Base-by-base conservation (phyloP, 2,113 vertebrate genomes). In the Cyphomyrus plagiostoma region DNA sequence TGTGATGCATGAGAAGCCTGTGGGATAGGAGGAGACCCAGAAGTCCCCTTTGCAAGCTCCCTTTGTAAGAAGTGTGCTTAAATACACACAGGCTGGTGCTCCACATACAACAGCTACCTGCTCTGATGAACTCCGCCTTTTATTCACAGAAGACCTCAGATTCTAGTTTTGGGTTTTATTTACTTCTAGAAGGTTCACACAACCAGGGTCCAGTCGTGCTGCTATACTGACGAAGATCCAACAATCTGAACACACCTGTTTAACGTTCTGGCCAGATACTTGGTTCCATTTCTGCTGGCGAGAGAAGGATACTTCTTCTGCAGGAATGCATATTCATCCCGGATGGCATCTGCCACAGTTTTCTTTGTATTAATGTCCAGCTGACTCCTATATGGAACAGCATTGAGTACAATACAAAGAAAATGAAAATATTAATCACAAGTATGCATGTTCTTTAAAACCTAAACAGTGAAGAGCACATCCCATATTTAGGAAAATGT, bases 251-350 rank as follows among this genome's bases (percentile, higher is more conserved):
- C 3, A 86, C 95, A 99, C 98, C 98, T 98, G 94, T 99, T 99
- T 90, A 99, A 91, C 23, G 98, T 99, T 92, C 97, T 97, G 66
- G 98, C 98, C 83, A 99, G 96, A 92, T 98, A 99, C 93, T 99
- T 99, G 89, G 98, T 99, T 95, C 98, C 98, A 52, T 99, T 99
- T 94, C 98, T 96, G 92, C 98, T 99, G 90, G 98, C 98, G 19
- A 99, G 95, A 66, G 98, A 99, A 4, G 98, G 98, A 84, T 99
- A 99, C 90, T 98, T 99, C 96, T 99, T 99, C 74, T 99, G 98
- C 70, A 99, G 96, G 93, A 99, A 99, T 49, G 95, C 97, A 58
- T 99, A 95, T 77, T 99, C 98, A 92, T 99, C 98, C 52, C 97
- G 97, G 91, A 98, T 97, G 1, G 98, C 96, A 93, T 99, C 98